Base-by-base conservation (phyloP, 2,797 vertebrate genomes). In the Ctenopoma multispine region DNA sequence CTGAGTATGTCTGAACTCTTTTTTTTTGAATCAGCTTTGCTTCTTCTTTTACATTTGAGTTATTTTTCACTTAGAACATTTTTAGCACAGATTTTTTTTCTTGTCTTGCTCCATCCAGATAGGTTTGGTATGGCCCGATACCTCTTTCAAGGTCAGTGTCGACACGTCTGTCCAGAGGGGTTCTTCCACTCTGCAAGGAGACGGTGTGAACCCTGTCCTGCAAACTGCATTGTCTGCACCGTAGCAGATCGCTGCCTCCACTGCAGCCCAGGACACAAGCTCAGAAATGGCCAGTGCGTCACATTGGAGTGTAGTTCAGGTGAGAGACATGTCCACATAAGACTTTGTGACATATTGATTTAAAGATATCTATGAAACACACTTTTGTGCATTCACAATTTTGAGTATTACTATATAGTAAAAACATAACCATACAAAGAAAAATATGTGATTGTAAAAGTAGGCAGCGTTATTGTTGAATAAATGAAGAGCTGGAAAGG, bases 111-210 rank as follows among this genome's bases (percentile, higher is more conserved):
- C 60, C 23, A 5, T 76, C 21, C 90, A 99, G 97, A 98, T 70
- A 90, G 64, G 66, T 90, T 91, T n/a, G 92, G 86, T 15, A 84
- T 51, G 5, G 48, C 85, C 15, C 92, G 83, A 54, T 97, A 95
- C 88, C 79, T 97, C 7, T 93, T 95, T 31, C 43, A 70, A 21
- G 90, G 92, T 13, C 89, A 96, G 78, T 99, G 97, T 86, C 90
- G 85, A 49, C 93, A 94, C 5, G 86, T 51, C 60, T 99, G 97
- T 79, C 97, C 96, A 0, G 58, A 63, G n/a, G 93, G 92, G 2
- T 82, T 95, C 85, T 96, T 92, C 79, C 93, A 93, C 63, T 92
- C 90, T 0, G 7, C 41, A 0, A 65, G 53, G 38, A 86, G 84
- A 0, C 81, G 10, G 13, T 99, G 98, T 58, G 71, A 93, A 11